Evolutionary conservation across 2,888 invertebrate genomes (phyloP), one percentile per base, ranked within the genome.

Genomic region (Drosophila niveifrons): DNA sequence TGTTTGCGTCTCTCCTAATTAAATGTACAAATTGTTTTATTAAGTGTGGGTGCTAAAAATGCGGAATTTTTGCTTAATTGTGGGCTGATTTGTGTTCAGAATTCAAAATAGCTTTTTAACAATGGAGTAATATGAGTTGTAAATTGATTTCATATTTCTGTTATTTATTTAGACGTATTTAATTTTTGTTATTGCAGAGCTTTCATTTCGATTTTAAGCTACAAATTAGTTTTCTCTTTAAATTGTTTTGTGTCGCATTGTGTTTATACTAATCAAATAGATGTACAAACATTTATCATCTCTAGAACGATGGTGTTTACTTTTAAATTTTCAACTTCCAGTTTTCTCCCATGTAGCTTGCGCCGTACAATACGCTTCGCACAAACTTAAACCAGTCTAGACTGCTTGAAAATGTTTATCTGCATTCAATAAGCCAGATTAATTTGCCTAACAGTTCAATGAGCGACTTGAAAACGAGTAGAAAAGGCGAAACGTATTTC

Each of bases 381-480:
- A 18, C 56, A 36, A 55, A 28, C 36, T 17, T 44, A 44, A 28
- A 28, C 17, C 8, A 47, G 79, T 78, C 79, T 75, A 78, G 70
- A 74, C 78, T 23, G 51, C 62, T 56, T 74, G 18, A 58, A 44
- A 57, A 47, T 47, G 43, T 39, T 50, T 29, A 15, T 59, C 31
- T 31, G 6, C 34, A 17, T 31, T 61, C 34, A 59, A 47, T 44
- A 18, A 29, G 31, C 44, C 41, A 46, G 57, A 57, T 59, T 56
- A 58, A 64, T 61, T 65, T 62, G 13, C 36, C 56, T 31, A 73
- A 63, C 62, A 70, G 53, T 52, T 61, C 56, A 78, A 31, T 66
- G 70, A 65, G 70, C 66, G 58, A 81, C 78, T 51, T 83, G 58
- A 69, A 69, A 66, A 57, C 55, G 48, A 52, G 34, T 8, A 34